These are phyloP conservation scores for Platichthys flesus DNA, from an alignment of 2,113 vertebrate genomes.

Conservation along the genomic window DNA sequence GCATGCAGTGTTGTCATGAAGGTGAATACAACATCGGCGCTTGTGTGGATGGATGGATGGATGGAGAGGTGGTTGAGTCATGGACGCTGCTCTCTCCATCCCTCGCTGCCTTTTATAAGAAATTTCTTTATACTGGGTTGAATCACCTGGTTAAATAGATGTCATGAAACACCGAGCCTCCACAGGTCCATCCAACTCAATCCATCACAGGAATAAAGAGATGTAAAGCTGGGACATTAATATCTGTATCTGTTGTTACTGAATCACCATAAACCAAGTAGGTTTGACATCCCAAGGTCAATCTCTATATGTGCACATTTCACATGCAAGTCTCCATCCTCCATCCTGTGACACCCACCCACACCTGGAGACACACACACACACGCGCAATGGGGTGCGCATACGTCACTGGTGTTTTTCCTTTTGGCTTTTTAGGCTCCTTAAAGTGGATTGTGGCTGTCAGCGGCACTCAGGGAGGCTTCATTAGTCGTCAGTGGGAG, in stretches of 20 bases:
- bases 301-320: conserved; percentile 13
- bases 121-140: not conserved
- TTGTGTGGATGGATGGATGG: not conserved
- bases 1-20: conserved; percentile 31
- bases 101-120: not conserved
- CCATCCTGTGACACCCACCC: conserved; percentile 40
- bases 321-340: conserved; percentile 41
- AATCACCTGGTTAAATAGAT: not conserved
- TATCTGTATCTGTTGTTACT: not conserved
- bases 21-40: conserved; percentile 35
- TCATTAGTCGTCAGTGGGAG: conserved; percentile 81
- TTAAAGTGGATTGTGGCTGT: conserved; percentile 69
- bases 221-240: not conserved
- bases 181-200: conserved; percentile 18
- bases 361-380: not conserved
- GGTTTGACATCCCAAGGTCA: conserved; percentile 63
- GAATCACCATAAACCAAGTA: conserved; percentile 12
- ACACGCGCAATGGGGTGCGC: not conserved
- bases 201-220: conserved; percentile 5
- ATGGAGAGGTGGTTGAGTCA: not conserved
- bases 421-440: conserved; percentile 47
- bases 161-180: conserved; percentile 3
- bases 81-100: conserved; percentile 1
- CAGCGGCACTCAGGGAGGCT: conserved; percentile 68
- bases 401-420: conserved; percentile 63